Base-by-base conservation (phyloP, 2,797 vertebrate genomes). In the Furcifer pardalis region DNA sequence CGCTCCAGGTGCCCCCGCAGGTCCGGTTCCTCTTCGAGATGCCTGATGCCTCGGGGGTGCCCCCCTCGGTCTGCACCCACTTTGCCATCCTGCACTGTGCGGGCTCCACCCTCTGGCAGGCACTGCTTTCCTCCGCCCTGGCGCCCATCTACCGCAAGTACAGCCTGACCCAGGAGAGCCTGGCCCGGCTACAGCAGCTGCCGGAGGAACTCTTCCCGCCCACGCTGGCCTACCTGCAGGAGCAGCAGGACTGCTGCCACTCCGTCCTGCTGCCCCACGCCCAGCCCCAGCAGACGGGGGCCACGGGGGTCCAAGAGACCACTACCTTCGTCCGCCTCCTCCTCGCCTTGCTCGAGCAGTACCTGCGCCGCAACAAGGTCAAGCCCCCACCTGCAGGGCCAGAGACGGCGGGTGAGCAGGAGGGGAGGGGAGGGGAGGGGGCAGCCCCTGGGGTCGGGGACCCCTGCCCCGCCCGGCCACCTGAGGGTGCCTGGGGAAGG, bases 11-110 rank as follows among this genome's bases (percentile, higher is more conserved):
- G 8, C 90, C 93, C 0, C 86, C 87, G 74, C 82, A 85, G 8
- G 87, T 97, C 25, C 96, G 95, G 84, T 77, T 98, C 6, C 72
- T 98, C 3, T 92, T 97, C 82, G 97, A 98, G 88, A 81, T 96
- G 71, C 94, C 94, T 15, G 96, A 97, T 62, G 90, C 96, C 17
- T 86, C 89, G 2, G 90, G 94, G 21, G 94, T 97, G 25, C 94
- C 94, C 52, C 97, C 98, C 1, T 96, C 96, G 25, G 84, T 94
- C 59, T 90, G 97, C 17, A 94, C 96, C 2, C 86, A 27, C 1
- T 97, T 97, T 82, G 92, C 93, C 83, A 88, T 97, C 4, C 91
- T 98, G 73, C 94, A 96, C 93, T 95, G 96, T 84, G 91, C 91
- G 23, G 96, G 96, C 23, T 86, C 90, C n/a, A 93, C 96, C 77